Evolutionary conservation across 2,113 vertebrate genomes (phyloP), one percentile per base, ranked within the genome.

Genomic region (Tringa solitaria): DNA sequence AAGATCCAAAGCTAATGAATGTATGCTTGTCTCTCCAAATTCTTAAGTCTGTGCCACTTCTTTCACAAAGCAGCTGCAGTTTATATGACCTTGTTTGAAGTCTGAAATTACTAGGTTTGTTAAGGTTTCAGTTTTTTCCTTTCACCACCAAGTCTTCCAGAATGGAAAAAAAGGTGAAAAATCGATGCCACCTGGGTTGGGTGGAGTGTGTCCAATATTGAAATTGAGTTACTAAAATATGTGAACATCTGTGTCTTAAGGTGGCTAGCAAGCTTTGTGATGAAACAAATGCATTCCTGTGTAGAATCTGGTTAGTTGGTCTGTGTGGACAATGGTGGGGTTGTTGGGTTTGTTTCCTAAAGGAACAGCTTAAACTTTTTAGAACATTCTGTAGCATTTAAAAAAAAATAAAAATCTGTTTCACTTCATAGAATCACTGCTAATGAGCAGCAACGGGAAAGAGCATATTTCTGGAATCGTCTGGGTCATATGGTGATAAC

Each of bases 371-470:
- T 37, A 39, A 79, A 63, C n/a, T 60, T 68, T 35, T 45, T 54
- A 56, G 13, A 91, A 56, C 33, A 63, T 75, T 18, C n/a, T 69
- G 27, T 48, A 76, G 27, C 18, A 30, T 22, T 72, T 91, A 65
- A 11, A 35, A 24, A 57, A 67, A 28, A 33, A 30, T 18, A n/a
- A 17, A 26, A 23, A 15, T 21, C 8, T 33, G 6, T 65, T 70
- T 64, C 26, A 83, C 6, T 72, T 90, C 13, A 6, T 11, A 60
- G 65, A 79, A 45, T 35, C 3, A 2, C 26, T 76, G 43, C 27
- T 94, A 91, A 76, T 83, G 63, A 92, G 30, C 35, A 82, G 70
- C 39, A 82, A 4, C 33, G 56, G 43, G 39, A 82, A 89, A 23
- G 28, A 80, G 14, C 37, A 4, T 59, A 37, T 64, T 84, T 63